A percentile compares a stretch with the other conserved stretches of the same genome.
phyloP scores from a whole-genome alignment of 2,888 invertebrate genomes.

The Pimpla rufipes region DNA sequence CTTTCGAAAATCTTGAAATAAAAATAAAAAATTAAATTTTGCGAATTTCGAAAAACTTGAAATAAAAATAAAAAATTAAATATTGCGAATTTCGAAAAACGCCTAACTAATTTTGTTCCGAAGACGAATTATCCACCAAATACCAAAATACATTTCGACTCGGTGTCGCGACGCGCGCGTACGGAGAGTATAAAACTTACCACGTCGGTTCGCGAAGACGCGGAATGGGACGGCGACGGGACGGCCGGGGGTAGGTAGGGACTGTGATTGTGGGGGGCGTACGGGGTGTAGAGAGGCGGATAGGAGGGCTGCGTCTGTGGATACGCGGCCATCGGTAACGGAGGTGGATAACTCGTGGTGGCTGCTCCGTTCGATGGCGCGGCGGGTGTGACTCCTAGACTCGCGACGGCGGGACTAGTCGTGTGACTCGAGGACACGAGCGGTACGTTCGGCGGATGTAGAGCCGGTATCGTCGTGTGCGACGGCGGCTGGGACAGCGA shows the following conservation, averaged over 20 bases:
- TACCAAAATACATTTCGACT: too few relatives aligned
- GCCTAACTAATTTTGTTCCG: too few relatives aligned
- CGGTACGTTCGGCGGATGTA: slow-evolving; percentile 85
- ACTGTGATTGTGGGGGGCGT: slow-evolving; percentile 91
- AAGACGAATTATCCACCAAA: too few relatives aligned
- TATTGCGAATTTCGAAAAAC: too few relatives aligned
- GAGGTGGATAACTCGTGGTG: slow-evolving; percentile 82
- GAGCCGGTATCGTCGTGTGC: slow-evolving; percentile 82
- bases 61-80: too few relatives aligned
- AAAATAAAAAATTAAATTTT: too few relatives aligned
- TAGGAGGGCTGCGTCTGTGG: slow-evolving; percentile 86
- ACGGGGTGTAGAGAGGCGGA: slow-evolving; percentile 93
- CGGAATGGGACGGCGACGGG: slow-evolving; percentile 87
- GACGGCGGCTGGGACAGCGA: slow-evolving; percentile 83
- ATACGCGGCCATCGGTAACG: slow-evolving; percentile 84
- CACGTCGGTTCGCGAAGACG: slow-evolving; percentile 88
- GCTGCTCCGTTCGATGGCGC: slow-evolving; percentile 86
- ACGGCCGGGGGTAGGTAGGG: slow-evolving; percentile 89
- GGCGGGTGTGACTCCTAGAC: slow-evolving; percentile 87
- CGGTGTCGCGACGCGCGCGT: background rate
- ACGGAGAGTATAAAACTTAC: slow-evolving; percentile 85
- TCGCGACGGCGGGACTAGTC: slow-evolving; percentile 86
- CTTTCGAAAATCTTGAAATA: too few relatives aligned
- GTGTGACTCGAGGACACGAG: slow-evolving; percentile 85
- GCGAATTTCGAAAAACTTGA: too few relatives aligned